Conservation (phyloP, 2,797 vertebrate genomes). For the Danio albolineatus region DNA sequence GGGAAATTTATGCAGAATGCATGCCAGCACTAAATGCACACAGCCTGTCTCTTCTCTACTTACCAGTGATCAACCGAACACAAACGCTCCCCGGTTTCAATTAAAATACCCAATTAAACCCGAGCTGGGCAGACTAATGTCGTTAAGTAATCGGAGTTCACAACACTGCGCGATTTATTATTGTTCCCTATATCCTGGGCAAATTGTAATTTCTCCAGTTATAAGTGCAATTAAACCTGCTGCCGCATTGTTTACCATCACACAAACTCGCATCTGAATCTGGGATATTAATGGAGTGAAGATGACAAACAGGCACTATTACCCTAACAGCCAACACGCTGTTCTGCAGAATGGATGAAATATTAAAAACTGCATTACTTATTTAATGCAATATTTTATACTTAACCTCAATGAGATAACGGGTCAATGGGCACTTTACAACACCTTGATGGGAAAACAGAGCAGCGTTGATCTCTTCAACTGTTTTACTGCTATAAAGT, state of each 20-base stretch:
- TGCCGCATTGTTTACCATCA: slow-evolving; percentile 49
- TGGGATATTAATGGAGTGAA: slow-evolving; percentile 43
- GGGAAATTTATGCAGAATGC: slow-evolving; percentile 34
- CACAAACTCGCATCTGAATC: slow-evolving; percentile 45
- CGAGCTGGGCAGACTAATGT: slow-evolving; percentile 51
- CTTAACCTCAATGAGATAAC: neutral
- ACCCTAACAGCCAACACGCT: slow-evolving; percentile 28
- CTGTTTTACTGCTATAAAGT: neutral
- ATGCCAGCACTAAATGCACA: slow-evolving; percentile 37
- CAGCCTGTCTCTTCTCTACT: slow-evolving; percentile 38
- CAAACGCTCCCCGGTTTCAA: slow-evolving; percentile 48
- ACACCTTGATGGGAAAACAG: neutral
- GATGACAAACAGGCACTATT: slow-evolving; percentile 39
- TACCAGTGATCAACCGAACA: slow-evolving; percentile 44
- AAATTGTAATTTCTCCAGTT: slow-evolving; percentile 49
- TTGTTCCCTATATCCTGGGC: slow-evolving; percentile 41
- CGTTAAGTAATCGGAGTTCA: slow-evolving; percentile 53
- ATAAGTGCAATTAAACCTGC: slow-evolving; percentile 53
- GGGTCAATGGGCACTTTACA: neutral
- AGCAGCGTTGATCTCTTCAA: neutral
- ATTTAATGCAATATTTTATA: slow-evolving; percentile 11
- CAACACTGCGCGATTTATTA: slow-evolving; percentile 56
- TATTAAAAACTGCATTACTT: slow-evolving; percentile 28
- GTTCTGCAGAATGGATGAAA: slow-evolving; percentile 5
- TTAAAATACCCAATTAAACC: slow-evolving; percentile 61